Conservation (phyloP, 2,888 invertebrate genomes). For the Trichopoda pennipes region DNA sequence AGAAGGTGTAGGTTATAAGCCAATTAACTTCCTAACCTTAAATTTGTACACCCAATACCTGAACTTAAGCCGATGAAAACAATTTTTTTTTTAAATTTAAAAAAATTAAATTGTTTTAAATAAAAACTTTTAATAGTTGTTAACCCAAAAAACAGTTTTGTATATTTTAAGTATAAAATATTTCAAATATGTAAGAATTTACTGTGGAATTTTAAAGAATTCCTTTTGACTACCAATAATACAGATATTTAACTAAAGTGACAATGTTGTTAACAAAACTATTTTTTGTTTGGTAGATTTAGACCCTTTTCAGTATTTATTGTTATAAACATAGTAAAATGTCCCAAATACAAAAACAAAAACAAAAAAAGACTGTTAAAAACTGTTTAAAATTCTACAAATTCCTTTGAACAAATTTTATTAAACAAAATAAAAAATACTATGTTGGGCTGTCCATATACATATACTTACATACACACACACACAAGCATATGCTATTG, state of each 20-base stretch:
- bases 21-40: no score
- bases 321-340: conserved; percentile 16
- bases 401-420: conserved; percentile 12
- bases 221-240: not conserved
- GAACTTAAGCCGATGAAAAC: no score
- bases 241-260: not conserved
- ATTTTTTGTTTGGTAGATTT: no score
- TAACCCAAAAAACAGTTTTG: no score
- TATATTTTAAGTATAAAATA: no score
- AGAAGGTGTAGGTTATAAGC: no score
- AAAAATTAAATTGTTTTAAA: no score
- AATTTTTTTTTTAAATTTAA: no score
- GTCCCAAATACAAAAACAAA: no score
- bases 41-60: no score
- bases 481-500: not conserved
- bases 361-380: conserved; percentile 3
- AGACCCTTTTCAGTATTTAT: conserved; percentile 32
- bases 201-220: not conserved
- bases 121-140: no score
- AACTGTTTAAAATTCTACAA: conserved; percentile 29
- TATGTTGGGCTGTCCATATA: no score
- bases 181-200: conserved; percentile 10
- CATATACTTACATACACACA: conserved; percentile 1
- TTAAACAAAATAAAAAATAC: not conserved
- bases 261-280: conserved; percentile 13